Percentiles rank a stretch among this genome's conserved stretches.
These are phyloP conservation scores for Lochmaea capreae DNA, from an alignment of 2,888 invertebrate genomes.

Conservation along the genomic window DNA sequence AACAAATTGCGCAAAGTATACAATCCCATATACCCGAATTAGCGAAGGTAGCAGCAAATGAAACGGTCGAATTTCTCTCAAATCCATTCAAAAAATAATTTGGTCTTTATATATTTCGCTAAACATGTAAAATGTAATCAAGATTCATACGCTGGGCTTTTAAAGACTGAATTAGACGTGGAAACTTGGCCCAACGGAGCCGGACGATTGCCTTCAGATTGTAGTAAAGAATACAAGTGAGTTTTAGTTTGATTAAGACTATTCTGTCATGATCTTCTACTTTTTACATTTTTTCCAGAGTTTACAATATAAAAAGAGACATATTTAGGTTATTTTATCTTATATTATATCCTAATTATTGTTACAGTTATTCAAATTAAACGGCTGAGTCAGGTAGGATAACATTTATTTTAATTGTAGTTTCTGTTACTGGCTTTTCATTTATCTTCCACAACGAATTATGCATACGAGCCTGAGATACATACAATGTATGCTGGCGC, in stretches of 20 bases:
- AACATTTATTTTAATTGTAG: slow-evolving; percentile 12
- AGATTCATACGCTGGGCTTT: slow-evolving; percentile 83
- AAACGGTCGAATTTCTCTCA: slow-evolving; percentile 72
- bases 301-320: slow-evolving; percentile 75
- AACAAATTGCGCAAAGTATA: slow-evolving; percentile 73
- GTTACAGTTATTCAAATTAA: neutral
- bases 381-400: neutral
- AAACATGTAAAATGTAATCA: slow-evolving; percentile 83
- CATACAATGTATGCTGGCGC: slow-evolving; percentile 1
- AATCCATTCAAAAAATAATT: slow-evolving; percentile 71
- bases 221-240: slow-evolving; percentile 73
- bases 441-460: slow-evolving; percentile 22
- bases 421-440: slow-evolving; percentile 25
- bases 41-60: slow-evolving; percentile 69
- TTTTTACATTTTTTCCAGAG: slow-evolving; percentile 66
- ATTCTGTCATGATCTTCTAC: too few species aligned
- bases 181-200: slow-evolving; percentile 91
- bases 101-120: slow-evolving; percentile 83
- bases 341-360: neutral
- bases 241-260: slow-evolving; percentile 40
- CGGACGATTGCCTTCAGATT: slow-evolving; percentile 81
- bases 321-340: too few species aligned
- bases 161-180: slow-evolving; percentile 79
- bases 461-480: slow-evolving; percentile 8
- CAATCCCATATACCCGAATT: slow-evolving; percentile 70